phyloP scores from a whole-genome alignment of 2,888 invertebrate species.

The Mesorhabditis spiculigera region DNA sequence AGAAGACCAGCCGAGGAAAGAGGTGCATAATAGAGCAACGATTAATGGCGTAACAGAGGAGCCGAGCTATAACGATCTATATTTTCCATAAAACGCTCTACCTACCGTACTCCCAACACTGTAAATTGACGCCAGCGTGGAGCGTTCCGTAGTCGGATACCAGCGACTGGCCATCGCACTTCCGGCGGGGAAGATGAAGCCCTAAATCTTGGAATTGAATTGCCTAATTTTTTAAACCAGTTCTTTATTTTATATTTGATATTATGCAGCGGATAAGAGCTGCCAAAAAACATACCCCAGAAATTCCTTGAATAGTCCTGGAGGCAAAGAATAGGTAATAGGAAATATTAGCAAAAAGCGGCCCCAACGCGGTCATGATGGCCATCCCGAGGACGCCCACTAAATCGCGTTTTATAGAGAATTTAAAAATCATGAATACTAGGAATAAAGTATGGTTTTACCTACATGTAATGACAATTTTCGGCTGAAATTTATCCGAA shows the following conservation, averaged over 20 bases:
- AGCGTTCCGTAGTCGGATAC: neutral
- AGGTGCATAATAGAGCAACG: conserved; percentile 1
- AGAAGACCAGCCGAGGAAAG: neutral
- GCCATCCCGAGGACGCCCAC: neutral
- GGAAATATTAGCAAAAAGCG: neutral
- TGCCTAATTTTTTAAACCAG: neutral
- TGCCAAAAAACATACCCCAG: neutral
- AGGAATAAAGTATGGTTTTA: neutral
- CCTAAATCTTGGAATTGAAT: neutral
- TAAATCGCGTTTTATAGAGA: neutral
- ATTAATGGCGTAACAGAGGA: neutral
- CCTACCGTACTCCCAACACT: neutral
- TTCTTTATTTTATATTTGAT: no score
- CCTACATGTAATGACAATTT: neutral
- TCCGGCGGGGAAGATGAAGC: neutral
- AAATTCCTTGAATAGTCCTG: conserved; percentile 1
- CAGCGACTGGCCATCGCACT: neutral
- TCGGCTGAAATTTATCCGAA: neutral
- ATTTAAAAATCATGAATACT: neutral
- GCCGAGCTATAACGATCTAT: neutral
- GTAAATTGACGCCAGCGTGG: neutral
- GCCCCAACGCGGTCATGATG: neutral
- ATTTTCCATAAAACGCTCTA: neutral
- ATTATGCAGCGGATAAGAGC: no score
- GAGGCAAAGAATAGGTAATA: neutral